Conservation (phyloP, 2,797 vertebrate species). For the Yasuhikotakia modesta region DNA sequence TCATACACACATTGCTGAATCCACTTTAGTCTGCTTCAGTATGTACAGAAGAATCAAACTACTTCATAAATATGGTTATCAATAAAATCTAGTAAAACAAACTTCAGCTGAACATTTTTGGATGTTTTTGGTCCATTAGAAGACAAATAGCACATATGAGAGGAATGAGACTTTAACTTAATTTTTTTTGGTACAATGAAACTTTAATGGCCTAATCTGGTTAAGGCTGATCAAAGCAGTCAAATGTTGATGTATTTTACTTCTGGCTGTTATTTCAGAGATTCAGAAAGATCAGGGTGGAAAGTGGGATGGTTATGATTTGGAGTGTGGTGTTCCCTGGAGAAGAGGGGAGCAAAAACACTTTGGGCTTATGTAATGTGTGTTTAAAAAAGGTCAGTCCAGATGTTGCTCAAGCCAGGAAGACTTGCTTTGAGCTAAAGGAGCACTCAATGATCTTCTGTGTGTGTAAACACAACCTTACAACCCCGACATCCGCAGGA, state of each 20-base stretch:
- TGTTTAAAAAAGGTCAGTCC: slow-evolving; percentile 41
- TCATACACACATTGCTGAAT: background rate
- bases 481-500: slow-evolving; percentile 59
- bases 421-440: slow-evolving; percentile 31
- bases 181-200: background rate
- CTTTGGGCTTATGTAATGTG: slow-evolving; percentile 49
- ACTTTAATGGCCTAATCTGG: background rate
- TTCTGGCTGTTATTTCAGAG: background rate
- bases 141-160: too few relatives aligned
- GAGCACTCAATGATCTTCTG: slow-evolving; percentile 35
- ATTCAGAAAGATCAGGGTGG: slow-evolving; percentile 15
- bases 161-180: background rate
- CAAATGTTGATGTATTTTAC: slow-evolving; percentile 14
- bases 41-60: too few relatives aligned
- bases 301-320: slow-evolving; percentile 35
- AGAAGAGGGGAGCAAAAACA: slow-evolving; percentile 43
- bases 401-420: slow-evolving; percentile 42
- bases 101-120: too few relatives aligned
- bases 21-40: background rate
- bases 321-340: slow-evolving; percentile 39
- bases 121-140: too few relatives aligned
- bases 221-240: background rate
- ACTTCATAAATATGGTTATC: too few relatives aligned
- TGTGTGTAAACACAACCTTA: slow-evolving; percentile 51
- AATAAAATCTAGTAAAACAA: too few relatives aligned